Conservation (phyloP, 2,113 vertebrate genomes). For the Pluvialis apricaria region DNA sequence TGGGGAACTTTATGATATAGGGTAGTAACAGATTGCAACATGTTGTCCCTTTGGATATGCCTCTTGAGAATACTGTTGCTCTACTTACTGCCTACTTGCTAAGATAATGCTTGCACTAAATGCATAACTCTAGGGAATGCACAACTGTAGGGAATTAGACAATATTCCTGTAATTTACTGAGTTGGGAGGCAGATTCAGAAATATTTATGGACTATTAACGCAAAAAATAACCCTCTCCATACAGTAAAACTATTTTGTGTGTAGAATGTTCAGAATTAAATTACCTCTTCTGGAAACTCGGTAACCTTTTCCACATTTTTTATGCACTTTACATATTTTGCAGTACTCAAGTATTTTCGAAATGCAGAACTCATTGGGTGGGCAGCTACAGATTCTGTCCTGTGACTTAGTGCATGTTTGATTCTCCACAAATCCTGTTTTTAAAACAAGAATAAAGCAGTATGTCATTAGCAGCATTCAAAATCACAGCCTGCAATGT, state of each 20-base stretch:
- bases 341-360: not conserved
- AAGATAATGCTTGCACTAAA: not conserved
- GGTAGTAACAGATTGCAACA: not conserved
- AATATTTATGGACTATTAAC: not conserved
- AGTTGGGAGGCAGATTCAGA: not conserved
- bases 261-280: not conserved
- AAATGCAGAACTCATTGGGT: slow-evolving; percentile 44
- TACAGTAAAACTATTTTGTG: not conserved
- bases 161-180: not conserved
- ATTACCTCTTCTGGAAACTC: slow-evolving; percentile 56
- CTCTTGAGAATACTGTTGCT: not conserved
- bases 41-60: not conserved
- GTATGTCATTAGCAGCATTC: not conserved
- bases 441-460: not conserved
- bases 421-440: slow-evolving; percentile 56
- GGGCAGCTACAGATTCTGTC: slow-evolving; percentile 64
- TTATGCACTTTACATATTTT: not conserved
- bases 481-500: not conserved
- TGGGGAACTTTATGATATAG: not conserved
- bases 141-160: not conserved
- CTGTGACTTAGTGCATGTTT: slow-evolving; percentile 24
- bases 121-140: not conserved
- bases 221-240: not conserved
- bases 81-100: not conserved
- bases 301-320: slow-evolving; percentile 49